Evolutionary conservation across 2,113 vertebrate species (phyloP), one percentile per base, ranked within the genome.

Genomic region (Phyllostomus hastatus): DNA sequence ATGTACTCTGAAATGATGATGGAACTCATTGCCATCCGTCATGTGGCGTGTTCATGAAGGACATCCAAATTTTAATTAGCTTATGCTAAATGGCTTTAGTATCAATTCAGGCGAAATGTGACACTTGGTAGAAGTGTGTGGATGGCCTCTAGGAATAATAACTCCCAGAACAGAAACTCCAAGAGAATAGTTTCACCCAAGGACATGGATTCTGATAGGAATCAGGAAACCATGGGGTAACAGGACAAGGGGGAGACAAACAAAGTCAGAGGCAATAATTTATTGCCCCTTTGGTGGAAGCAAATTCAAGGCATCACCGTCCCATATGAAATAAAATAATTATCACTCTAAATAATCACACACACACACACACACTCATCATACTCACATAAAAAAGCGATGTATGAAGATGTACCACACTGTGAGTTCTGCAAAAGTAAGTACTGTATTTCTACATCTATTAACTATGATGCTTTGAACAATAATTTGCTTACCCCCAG

Each of bases 11-110:
- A 97, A 97, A 95, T 78, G 82, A 66, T 90, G 94, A 92, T 38
- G 28, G 94, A 95, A 22, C 83, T 78, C 93, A 54, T 59, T 0
- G 15, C 90, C 91, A 96, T 95, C 91, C 43, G 88, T 97, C 88
- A 93, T 79, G 73, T 92, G 82, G 54, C 14, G 22, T 94, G 90
- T 28, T 95, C 76, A 92, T 80, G 96, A 94, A 96, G 88, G 86
- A 90, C 96, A 50, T 95, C 88, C 94, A 91, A 88, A 87, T 96
- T 98, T 93, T 97, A 98, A 94, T 93, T 96, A 90, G 57, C 73
- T 78, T 79, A 91, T 90, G 72, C 87, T 97, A 97, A 97, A 96
- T 1, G 43, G 7, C 43, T 76, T 95, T 81, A 95, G 88, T 91
- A 24, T 41, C 64, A 43, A 97, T 93, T 96, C 76, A 92, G 24